Evolutionary conservation across 2,113 vertebrate genomes (phyloP).

Genomic region (Nesospiza acunhae): DNA sequence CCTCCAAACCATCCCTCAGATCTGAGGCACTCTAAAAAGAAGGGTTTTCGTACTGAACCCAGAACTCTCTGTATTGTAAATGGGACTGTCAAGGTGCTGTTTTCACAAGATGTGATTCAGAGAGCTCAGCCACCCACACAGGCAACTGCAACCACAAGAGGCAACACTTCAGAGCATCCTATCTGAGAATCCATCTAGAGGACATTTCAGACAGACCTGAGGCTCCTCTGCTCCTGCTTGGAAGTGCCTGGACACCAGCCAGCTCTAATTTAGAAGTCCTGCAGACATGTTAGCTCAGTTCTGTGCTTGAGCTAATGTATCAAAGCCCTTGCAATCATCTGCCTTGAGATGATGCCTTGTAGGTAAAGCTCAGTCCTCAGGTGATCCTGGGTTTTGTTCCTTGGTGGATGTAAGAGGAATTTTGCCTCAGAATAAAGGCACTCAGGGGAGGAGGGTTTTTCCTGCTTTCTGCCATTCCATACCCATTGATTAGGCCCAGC

Average conservation of each 20-base stretch:
- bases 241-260: not conserved
- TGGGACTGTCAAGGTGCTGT: constrained; percentile 48
- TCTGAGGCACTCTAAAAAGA: constrained; percentile 44
- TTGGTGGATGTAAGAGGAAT: not conserved
- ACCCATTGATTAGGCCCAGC: not conserved
- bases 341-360: not conserved
- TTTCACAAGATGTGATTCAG: constrained; percentile 51
- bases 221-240: constrained; percentile 25
- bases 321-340: constrained; percentile 33
- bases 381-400: not conserved
- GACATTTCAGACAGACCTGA: constrained; percentile 55
- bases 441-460: not conserved
- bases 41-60: constrained; percentile 14
- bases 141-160: constrained; percentile 45
- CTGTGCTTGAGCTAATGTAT: constrained; percentile 30
- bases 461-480: not conserved
- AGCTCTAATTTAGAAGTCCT: constrained; percentile 33
- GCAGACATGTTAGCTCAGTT: constrained; percentile 53
- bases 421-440: not conserved
- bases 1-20: not conserved
- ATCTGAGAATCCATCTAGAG: constrained; percentile 37
- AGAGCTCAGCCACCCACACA: constrained; percentile 57
- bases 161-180: constrained; percentile 56
- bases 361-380: constrained; percentile 44
- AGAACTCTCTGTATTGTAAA: constrained; percentile 22